Evolutionary conservation across 2,113 vertebrate species (phyloP), one percentile per base, ranked within the genome.

Genomic region (Aramus guarauna): DNA sequence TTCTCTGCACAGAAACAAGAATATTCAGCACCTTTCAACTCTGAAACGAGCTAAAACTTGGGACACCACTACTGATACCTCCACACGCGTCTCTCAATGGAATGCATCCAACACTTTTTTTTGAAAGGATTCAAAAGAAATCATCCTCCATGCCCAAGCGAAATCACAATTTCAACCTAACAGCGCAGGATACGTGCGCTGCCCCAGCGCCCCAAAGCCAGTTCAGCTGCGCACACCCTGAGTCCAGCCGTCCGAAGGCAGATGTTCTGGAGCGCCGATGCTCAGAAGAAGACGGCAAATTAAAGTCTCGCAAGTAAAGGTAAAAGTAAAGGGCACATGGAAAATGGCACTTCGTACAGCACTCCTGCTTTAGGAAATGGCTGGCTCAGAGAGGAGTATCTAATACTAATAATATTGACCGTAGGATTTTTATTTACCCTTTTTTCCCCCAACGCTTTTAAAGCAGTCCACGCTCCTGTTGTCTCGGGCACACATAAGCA

Each of bases 401-500:
- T 75, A 85, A 92, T 86, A 93, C 74, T 52, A 97, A 94, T 71
- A 83, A 90, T 72, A 91, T 12, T 95, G 94, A 92, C 93, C 0
- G 26, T 47, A 58, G 45, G 74, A 12, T 30, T 94, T 93, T 56
- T 96, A 80, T 89, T 94, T 96, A 96, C 88, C 45, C 74, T 92
- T 36, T 64, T 52, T 80, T 37, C 79, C 64, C 52, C 68, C 22
- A 53, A 9, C 89, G 90, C 71, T 95, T 85, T 96, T 72, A 26
- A 3, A 81, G 52, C 74, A 53, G 93, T 34, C 91, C 94, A 11
- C 56, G 91, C 96, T 90, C 83, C 92, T 77, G 41, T 67, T 94
- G 90, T 81, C 47, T 90, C 88, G 18, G 92, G 92, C 95, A 95
- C 76, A 67, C 78, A 92, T 41, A 21, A 88, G 85, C 96, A 79